phyloP scores from a whole-genome alignment of 2,888 invertebrate genomes.

The Macrostomum cliftonense region DNA sequence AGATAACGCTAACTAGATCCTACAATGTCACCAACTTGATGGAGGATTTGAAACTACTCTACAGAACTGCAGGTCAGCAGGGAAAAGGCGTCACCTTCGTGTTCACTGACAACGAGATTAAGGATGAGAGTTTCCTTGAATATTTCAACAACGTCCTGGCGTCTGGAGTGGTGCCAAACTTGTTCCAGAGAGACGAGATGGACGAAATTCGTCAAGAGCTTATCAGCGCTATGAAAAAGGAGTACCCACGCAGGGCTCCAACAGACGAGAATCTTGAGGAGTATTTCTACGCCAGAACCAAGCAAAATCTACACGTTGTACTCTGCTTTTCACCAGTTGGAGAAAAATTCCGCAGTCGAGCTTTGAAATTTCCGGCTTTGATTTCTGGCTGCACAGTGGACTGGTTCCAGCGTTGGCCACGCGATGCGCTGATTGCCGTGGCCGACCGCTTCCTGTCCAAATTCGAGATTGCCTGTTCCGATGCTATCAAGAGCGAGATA shows the following conservation, averaged over 20 bases:
- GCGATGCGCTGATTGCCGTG: constrained; percentile 57
- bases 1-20: constrained; percentile 72
- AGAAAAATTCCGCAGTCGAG: constrained; percentile 39
- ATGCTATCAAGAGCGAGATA: background rate
- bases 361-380: constrained; percentile 34
- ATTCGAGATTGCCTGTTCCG: constrained; percentile 33
- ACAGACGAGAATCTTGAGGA: constrained; percentile 75
- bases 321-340: constrained; percentile 71
- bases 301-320: constrained; percentile 71
- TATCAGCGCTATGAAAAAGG: constrained; percentile 76
- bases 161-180: constrained; percentile 49
- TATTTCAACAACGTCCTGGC: constrained; percentile 85
- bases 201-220: constrained; percentile 78
- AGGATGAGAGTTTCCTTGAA: constrained; percentile 86
- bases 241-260: constrained; percentile 65
- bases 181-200: constrained; percentile 66
- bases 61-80: constrained; percentile 76
- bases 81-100: constrained; percentile 91
- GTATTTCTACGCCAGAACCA: constrained; percentile 65
- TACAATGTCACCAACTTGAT: constrained; percentile 86
- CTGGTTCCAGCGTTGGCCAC: constrained; percentile 54
- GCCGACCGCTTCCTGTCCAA: constrained; percentile 51
- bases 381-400: constrained; percentile 37
- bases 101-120: constrained; percentile 85
- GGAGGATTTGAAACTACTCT: constrained; percentile 79